A percentile compares a stretch with the other conserved stretches of the same genome.
These are phyloP conservation scores for Ramphastos sulfuratus DNA, from an alignment of 2,113 vertebrate species.

Conservation along the genomic window DNA sequence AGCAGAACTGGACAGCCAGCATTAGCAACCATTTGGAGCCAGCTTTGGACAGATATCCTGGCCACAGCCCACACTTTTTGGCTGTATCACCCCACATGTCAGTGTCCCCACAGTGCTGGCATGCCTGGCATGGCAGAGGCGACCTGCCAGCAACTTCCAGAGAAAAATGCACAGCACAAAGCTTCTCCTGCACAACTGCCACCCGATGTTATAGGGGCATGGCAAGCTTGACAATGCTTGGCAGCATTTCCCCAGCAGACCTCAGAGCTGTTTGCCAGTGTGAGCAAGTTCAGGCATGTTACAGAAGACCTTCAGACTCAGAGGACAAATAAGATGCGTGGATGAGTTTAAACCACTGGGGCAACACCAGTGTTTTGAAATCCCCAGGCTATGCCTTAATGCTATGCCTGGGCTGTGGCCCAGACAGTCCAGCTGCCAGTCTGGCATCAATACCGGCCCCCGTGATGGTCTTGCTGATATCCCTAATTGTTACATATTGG, in stretches of 20 bases:
- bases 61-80: not conserved
- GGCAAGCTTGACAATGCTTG: not conserved
- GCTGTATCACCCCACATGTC: fast-evolving
- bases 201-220: not conserved
- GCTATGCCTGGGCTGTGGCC: not conserved
- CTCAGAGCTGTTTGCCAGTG: not conserved
- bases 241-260: not conserved
- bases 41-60: not conserved
- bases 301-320: not conserved
- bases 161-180: not conserved
- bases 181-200: not conserved
- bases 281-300: constrained; percentile 41
- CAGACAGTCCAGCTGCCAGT: constrained; percentile 23
- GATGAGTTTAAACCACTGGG: not conserved
- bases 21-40: not conserved
- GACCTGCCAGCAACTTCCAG: not conserved
- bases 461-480: not conserved
- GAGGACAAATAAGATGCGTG: not conserved
- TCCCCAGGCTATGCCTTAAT: constrained; percentile 9
- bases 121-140: not conserved
- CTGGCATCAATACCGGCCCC: not conserved
- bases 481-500: not conserved
- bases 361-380: not conserved
- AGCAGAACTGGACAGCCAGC: not conserved
- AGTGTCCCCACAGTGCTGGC: not conserved